Conservation (phyloP, 1,140 invertebrate genomes). For the Amyelois transitella region DNA sequence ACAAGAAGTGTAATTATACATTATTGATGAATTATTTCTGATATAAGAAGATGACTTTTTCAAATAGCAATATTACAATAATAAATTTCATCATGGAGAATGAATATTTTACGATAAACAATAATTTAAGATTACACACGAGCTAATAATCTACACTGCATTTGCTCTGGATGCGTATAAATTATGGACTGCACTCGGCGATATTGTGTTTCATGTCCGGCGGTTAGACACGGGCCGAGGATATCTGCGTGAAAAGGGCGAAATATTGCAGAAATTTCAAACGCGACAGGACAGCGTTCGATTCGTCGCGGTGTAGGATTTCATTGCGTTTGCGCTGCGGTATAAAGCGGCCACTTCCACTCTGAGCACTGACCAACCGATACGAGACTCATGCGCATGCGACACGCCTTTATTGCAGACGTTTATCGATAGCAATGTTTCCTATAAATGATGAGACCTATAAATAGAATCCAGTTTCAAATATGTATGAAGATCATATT, state of each 20-base stretch:
- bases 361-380: constrained; percentile 21
- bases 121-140: constrained; percentile 43
- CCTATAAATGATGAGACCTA: constrained; percentile 36
- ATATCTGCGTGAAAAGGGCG: constrained; percentile 68
- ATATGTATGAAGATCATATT: not conserved
- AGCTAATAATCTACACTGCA: constrained; percentile 45
- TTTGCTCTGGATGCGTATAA: constrained; percentile 52
- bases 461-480: constrained; percentile 34
- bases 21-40: no score
- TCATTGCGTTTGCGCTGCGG: constrained; percentile 65
- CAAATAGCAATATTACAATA: not conserved
- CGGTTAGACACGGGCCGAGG: constrained; percentile 57
- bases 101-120: not conserved
- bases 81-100: not conserved
- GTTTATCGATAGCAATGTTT: constrained; percentile 56
- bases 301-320: constrained; percentile 70
- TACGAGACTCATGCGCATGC: constrained; percentile 46
- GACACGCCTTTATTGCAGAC: constrained; percentile 37
- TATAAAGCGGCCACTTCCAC: constrained; percentile 14
- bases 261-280: constrained; percentile 72
- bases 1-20: no score
- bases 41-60: no score
- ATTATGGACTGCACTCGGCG: constrained; percentile 60
- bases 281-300: constrained; percentile 66
- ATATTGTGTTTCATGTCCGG: constrained; percentile 72